Base-by-base conservation (phyloP, 2,113 vertebrate species). In the Hirundichthys speculiger region DNA sequence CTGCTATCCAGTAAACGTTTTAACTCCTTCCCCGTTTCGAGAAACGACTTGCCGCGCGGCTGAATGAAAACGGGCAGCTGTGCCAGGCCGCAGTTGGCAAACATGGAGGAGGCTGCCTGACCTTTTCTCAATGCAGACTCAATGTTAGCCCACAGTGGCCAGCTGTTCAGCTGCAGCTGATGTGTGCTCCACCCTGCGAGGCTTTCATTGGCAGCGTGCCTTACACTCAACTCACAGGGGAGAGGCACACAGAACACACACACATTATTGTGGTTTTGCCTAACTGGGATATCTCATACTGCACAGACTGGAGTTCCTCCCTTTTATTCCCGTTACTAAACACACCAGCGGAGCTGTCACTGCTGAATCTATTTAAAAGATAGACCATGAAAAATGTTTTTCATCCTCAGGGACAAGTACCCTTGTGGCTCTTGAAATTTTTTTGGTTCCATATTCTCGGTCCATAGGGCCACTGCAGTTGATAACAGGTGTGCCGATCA, bases 101-200 rank as follows among this genome's bases (percentile, higher is more conserved):
- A 80, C 73, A 57, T 8, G 65, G 52, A 46, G 69, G 67, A 65
- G 75, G 78, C 54, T 34, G 48, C 53, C 56, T 64, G 75, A 82
- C 82, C 70, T 79, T 73, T 77, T 69, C 77, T 78, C 75, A 49
- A 47, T 60, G 53, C 22, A 52, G 18, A 48, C 57, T 77, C 52
- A 1, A 13, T 54, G 65, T 76, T 68, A 50, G 84, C 63, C 80
- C 1, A 60, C 75, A 87, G 74, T 53, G 72, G 48, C 83, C 89
- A 91, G 89, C 88, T 88, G 86, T 86, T 86, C 59, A 50, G 66
- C 85, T 83, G 83, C 67, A 83, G 84, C 85, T 80, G 83, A 88
- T 83, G 72, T 73, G 77, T 60, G 88, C 85, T 88, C 88, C 88
- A 86, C 89, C 85, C 82, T 82, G 56, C 42, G 24, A 69, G 72